Evolutionary conservation across 1,140 invertebrate species (phyloP), one percentile per base, ranked within the genome.

Genomic region (Spodoptera frugiperda): DNA sequence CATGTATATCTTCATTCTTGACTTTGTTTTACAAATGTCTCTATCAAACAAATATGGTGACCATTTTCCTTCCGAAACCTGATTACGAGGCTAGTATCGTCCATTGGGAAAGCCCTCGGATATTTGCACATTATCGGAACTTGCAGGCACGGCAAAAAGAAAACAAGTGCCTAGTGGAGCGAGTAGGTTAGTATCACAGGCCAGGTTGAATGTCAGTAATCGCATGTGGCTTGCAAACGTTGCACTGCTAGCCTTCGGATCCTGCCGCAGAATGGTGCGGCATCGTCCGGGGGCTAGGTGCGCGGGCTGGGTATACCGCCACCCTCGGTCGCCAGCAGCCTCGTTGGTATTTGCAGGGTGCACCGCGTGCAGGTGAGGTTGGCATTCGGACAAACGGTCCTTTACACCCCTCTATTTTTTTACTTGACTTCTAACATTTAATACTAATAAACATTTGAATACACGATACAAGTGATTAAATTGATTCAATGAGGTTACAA

Each of bases 141-240:
- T 4, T 48, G 21, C 30, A 19, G 9, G 17, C 44, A 65, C 55
- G 30, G 54, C 87, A 77, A 63, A 74, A 55, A 73, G 30, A 65
- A 65, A 65, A 65, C 61, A 65, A 65, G 39, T 65, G 61, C 17
- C 61, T 44, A 49, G 11, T 65, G 61, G 21, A 17, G 33, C n/a
- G n/a, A 49, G 39, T 9, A 12, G 44, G 44, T 48, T 46, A 46
- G 61, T 48, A 48, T 59, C 57, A 33, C 6, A 59, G 57, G 61
- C 44, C 61, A 65, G 61, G 61, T 48, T 65, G 61, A 65, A 65
- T 65, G 61, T 65, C 61, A 65, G 61, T 65, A 65, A 65, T 65
- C 61, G 61, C 61, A 17, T 10, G 14, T 9, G 10, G 15, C 17
- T 3, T 25, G 44, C 12, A 65, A 65, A 21, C 17, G 17, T 48